Percentiles rank a stretch among this genome's conserved stretches.
These are phyloP conservation scores for Cylindroiulus punctatus DNA, from an alignment of 2,888 invertebrate genomes.

Conservation along the genomic window DNA sequence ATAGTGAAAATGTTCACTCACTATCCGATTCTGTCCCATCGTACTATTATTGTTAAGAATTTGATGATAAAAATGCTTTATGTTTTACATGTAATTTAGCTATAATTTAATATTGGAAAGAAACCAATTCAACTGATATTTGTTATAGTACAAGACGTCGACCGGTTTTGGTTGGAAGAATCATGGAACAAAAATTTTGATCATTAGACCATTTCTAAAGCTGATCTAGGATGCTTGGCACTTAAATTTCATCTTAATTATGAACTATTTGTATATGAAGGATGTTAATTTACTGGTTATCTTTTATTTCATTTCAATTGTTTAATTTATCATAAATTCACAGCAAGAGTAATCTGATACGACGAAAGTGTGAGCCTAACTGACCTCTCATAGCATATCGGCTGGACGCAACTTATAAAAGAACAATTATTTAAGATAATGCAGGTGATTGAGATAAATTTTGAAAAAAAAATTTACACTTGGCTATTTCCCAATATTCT, in stretches of 20 bases:
- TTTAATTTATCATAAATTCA: background rate
- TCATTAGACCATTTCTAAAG: slow-evolving; percentile 28
- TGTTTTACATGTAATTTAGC: slow-evolving; percentile 50
- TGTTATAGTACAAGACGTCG: slow-evolving; percentile 48
- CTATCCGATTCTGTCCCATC: slow-evolving; percentile 48
- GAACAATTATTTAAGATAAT: too few relatives aligned
- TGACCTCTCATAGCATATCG: background rate
- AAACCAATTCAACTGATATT: slow-evolving; percentile 49
- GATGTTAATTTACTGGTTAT: background rate
- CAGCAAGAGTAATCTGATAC: background rate
- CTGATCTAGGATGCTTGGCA: background rate
- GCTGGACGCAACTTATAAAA: too few relatives aligned
- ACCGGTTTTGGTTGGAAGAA: slow-evolving; percentile 37
- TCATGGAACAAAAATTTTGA: slow-evolving; percentile 34
- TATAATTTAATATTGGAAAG: slow-evolving; percentile 47
- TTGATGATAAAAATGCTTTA: slow-evolving; percentile 51
- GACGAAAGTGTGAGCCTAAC: background rate
- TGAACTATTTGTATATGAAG: background rate
- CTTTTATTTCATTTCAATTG: background rate
- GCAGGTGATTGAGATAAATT: too few relatives aligned
- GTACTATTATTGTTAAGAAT: slow-evolving; percentile 52
- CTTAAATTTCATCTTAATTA: background rate
- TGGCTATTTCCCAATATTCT: too few relatives aligned
- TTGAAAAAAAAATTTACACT: too few relatives aligned
- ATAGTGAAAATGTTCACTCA: slow-evolving; percentile 48